Base-by-base conservation (phyloP, 2,797 vertebrate genomes). In the Sebastolobus altivelis region DNA sequence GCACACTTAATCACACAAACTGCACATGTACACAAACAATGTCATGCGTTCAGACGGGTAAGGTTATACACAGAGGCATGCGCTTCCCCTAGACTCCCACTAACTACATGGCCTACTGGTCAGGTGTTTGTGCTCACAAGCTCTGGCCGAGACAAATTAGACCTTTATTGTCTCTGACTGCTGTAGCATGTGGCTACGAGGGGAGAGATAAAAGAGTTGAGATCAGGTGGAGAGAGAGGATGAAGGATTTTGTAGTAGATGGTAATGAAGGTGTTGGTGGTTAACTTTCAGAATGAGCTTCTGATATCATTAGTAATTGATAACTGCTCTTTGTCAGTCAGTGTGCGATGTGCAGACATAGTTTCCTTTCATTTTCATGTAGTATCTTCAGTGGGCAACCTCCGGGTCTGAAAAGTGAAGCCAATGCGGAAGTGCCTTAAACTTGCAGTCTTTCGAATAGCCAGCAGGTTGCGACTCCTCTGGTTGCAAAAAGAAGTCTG, bases 81-180 rank as follows among this genome's bases (percentile, higher is more conserved):
- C 72, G 75, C 56, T 75, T 83, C 75, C 77, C 33, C 37, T 56
- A 18, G 54, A 80, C 43, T 65, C 76, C 35, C 56, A 65, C 25
- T 49, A 62, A 79, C 75, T 79, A 80, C 83, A 84, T 82, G 71
- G 77, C 78, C 81, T 35, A 2, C 46, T 69, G 79, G 79, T 79
- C 67, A 79, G 65, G 58, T 72, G 80, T 84, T 40, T 77, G 77
- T 59, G 71, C 76, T 82, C 66, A 66, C 61, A 75, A 71, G 59
- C 72, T 52, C 37, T 38, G 62, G 68, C 72, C 59, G 77, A 88
- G 81, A 88, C 77, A 89, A 87, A 92, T 88, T 75, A 86, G 67
- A 86, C 65, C 76, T 79, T 75, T 75, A 91, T 88, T 89, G 66
- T 79, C 58, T 82, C 40, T 82, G 86, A 91, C 83, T 84, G 61